Base-by-base conservation (phyloP, 2,888 invertebrate genomes). In the Nysson spinosus region DNA sequence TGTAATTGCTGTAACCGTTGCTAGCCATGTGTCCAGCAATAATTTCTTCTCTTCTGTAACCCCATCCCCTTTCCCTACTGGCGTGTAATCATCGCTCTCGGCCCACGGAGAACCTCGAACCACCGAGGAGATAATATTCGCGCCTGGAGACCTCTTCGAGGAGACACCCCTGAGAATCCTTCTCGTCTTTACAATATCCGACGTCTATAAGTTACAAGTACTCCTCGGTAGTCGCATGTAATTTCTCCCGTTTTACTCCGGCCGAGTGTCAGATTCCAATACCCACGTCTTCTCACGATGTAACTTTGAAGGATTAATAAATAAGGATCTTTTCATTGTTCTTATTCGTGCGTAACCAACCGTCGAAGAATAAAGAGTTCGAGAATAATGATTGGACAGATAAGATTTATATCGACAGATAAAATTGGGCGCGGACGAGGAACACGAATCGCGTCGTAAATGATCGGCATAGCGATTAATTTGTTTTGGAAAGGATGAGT, bases 1-100 rank as follows among this genome's bases (percentile, higher is more conserved):
- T 57, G 55, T 72, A 74, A 74, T 72, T 73, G 64, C 67, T 60
- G 46, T 74, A 67, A 69, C 67, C 37, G 67, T 65, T 65, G 61
- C 54, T 44, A 39, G 26, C 49, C 44, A 43, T 46, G 37, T 69
- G 58, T 49, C 49, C 66, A 64, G 51, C 49, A 60, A 58, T 49
- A 55, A 40, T 47, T n/a, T 47, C 37, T 4, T 22, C 44, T 46
- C 34, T 11, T 16, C 46, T 40, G 42, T 54, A 57, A 65, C 28
- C 35, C 24, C 35, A 28, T 42, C 47, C 47, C 12, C 30, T 4
- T 26, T 11, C 19, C 52, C 26, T 30, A 19, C 42, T 22, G 26
- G 20, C 35, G 32, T 58, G 61, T 66, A 66, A 69, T 69, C 51
- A 66, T 62, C 57, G 55, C 65, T 52, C 51, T 62, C 54, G 47